These are phyloP conservation scores for Mellivora capensis DNA, from an alignment of 2,113 vertebrate genomes.

Conservation along the genomic window DNA sequence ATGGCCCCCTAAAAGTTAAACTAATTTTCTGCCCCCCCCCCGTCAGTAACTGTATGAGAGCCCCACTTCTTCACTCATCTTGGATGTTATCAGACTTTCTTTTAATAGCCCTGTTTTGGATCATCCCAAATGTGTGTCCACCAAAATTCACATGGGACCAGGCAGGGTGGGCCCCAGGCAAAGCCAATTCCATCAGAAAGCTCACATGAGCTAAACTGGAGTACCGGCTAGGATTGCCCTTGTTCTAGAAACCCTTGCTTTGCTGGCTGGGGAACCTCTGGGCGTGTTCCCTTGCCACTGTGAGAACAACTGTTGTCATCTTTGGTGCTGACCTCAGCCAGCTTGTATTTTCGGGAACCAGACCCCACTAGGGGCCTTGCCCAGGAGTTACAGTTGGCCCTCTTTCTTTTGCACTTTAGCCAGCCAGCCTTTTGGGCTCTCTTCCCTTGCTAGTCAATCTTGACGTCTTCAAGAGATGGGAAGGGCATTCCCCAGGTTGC, in stretches of 20 bases:
- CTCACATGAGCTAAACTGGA: not conserved
- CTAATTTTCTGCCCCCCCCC: not conserved
- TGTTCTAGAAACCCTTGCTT: not conserved
- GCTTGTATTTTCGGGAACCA: conserved; percentile 36
- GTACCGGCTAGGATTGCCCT: not conserved
- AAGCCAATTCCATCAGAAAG: not conserved
- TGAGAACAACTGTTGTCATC: conserved; percentile 3
- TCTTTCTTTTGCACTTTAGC: not conserved
- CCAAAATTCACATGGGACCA: not conserved
- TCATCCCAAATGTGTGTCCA: not conserved
- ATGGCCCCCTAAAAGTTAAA: not conserved
- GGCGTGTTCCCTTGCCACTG: not conserved
- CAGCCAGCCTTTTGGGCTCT: not conserved
- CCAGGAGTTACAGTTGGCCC: not conserved
- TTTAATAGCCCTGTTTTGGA: not conserved
- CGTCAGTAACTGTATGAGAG: not conserved
- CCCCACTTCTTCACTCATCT: not conserved
- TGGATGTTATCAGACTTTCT: not conserved
- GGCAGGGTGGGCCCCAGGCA: not conserved
- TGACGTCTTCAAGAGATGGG: not conserved
- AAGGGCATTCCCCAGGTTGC: not conserved
- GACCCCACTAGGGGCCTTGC: not conserved
- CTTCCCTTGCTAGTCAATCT: not conserved
- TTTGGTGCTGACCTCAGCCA: not conserved
- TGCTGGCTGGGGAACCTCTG: not conserved